Percentiles rank a stretch among this genome's conserved stretches.
phyloP scores from a whole-genome alignment of 2,888 invertebrate species.

The Chymomyza fuscimana region DNA sequence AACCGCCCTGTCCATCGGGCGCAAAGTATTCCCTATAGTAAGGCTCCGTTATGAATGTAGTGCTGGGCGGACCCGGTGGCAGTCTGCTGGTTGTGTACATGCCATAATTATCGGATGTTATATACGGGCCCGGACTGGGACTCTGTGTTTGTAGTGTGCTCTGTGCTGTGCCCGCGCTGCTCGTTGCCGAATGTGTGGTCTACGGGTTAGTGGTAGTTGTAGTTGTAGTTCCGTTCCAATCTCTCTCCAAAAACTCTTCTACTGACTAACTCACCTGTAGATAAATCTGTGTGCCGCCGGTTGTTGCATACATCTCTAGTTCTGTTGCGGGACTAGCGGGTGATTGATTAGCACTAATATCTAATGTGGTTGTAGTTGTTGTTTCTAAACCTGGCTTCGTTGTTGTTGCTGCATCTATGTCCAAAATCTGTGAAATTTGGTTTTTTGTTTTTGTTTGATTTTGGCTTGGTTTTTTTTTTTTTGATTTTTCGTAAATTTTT shows the following conservation, averaged over 20 bases:
- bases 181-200: constrained; percentile 64
- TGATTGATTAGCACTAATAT: constrained; percentile 67
- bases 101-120: constrained; percentile 79
- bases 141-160: constrained; percentile 78
- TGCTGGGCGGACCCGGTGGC: constrained; percentile 75
- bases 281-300: constrained; percentile 80
- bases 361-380: constrained; percentile 57
- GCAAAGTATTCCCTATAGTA: constrained; percentile 89
- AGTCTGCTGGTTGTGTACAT: constrained; percentile 78
- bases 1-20: constrained; percentile 81
- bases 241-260: constrained; percentile 11
- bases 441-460: background rate
- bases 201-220: constrained; percentile 35
- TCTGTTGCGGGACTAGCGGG: constrained; percentile 27
- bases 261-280: constrained; percentile 78
- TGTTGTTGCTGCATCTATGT: constrained; percentile 75
- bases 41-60: constrained; percentile 86
- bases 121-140: constrained; percentile 80
- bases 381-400: constrained; percentile 31
- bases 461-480: constrained; percentile 33
- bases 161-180: constrained; percentile 48
- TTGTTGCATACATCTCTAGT: constrained; percentile 79
- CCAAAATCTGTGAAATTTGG: constrained; percentile 77
- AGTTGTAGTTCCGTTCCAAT: constrained; percentile 35
- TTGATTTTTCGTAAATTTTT: constrained; percentile 15